Evolutionary conservation across 92 coral and sea anemone species (phyloP).

Genomic region (Pocillopora grandis): DNA sequence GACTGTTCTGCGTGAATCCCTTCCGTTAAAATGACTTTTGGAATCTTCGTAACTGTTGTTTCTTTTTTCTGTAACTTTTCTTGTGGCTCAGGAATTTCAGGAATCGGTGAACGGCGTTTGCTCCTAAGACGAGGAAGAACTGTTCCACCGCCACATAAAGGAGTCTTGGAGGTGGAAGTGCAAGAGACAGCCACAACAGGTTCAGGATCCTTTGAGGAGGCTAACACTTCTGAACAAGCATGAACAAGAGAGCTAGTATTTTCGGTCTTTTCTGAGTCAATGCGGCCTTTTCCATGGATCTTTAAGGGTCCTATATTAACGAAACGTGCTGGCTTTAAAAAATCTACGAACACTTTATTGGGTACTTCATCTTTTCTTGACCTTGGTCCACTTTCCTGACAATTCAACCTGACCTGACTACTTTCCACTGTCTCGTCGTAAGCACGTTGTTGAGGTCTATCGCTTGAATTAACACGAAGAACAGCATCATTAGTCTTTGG

Average conservation of each 20-base stretch:
- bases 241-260: not conserved
- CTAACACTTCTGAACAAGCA: not conserved
- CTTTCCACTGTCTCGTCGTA: not conserved
- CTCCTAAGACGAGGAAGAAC: slow-evolving; percentile 2
- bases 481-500: not conserved
- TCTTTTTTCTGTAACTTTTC: slow-evolving; percentile 57
- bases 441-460: not conserved
- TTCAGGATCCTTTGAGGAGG: not conserved
- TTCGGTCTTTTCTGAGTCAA: not conserved
- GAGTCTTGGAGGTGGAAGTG: not conserved
- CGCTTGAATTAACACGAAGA: not conserved
- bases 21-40: slow-evolving; percentile 4
- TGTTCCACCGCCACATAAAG: not conserved
- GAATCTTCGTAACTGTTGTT: not conserved
- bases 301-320: too few relatives aligned
- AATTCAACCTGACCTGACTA: not conserved
- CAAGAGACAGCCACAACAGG: not conserved
- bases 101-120: slow-evolving; percentile 65
- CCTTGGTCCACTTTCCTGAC: slow-evolving; percentile 6
- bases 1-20: slow-evolving; percentile 26
- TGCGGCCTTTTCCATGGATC: not conserved
- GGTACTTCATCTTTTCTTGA: not conserved
- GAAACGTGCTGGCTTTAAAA: not conserved
- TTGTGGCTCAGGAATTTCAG: slow-evolving; percentile 26
- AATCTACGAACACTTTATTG: not conserved